Conservation (phyloP, 2,797 vertebrate species). For the Coendou prehensilis region DNA sequence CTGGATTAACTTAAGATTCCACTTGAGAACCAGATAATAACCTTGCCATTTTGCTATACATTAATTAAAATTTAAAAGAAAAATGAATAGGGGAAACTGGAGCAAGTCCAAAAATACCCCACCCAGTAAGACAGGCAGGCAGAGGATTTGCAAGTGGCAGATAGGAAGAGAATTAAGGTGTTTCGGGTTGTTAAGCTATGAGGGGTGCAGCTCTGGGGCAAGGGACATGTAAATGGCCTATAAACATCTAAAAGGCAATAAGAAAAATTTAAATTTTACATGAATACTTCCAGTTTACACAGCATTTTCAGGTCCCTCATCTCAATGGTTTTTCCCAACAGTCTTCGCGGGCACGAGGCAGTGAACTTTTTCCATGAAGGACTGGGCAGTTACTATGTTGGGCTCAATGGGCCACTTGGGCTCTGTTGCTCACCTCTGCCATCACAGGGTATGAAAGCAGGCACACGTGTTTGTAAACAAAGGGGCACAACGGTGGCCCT, state of each 20-base stretch:
- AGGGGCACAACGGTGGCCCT: neutral
- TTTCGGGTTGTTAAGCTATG: neutral
- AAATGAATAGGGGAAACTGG: slow-evolving; percentile 69
- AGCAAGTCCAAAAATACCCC: slow-evolving; percentile 65
- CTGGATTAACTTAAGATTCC: slow-evolving; percentile 68
- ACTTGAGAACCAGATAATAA: slow-evolving; percentile 72
- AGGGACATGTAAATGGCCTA: neutral
- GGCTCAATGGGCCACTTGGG: neutral
- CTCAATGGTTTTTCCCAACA: slow-evolving; percentile 38
- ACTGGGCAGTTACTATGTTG: neutral
- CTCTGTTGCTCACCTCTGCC: neutral
- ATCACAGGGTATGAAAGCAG: neutral
- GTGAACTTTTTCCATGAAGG: slow-evolving; percentile 7
- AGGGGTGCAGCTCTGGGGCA: neutral
- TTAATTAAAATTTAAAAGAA: slow-evolving; percentile 76
- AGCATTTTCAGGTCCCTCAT: slow-evolving; percentile 43
- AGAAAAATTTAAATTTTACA: slow-evolving; percentile 60
- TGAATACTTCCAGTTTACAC: slow-evolving; percentile 56
- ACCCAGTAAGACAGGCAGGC: neutral
- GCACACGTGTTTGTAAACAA: neutral
- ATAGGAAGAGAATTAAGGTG: neutral
- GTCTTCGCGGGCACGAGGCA: neutral
- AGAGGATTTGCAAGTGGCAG: neutral
- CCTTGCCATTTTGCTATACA: slow-evolving; percentile 24
- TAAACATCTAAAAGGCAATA: slow-evolving; percentile 51